Evolutionary conservation across 2,113 vertebrate genomes (phyloP).

Genomic region (Neogale vison): DNA sequence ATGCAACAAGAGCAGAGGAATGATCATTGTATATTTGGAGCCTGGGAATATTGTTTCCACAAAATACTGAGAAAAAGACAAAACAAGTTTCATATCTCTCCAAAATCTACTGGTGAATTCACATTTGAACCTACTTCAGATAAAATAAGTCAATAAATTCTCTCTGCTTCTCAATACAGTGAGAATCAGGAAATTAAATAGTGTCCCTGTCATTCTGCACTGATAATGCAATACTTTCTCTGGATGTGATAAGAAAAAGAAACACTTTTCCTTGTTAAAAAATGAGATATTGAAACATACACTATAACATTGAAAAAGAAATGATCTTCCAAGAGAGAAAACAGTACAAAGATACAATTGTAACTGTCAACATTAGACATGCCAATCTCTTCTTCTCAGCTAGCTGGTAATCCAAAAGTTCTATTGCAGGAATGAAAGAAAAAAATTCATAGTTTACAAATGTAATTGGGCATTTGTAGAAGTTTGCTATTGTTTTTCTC

Average conservation of each 20-base stretch:
- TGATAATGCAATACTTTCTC: constrained; percentile 10
- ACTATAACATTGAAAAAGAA: neutral
- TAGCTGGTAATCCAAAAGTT: constrained; percentile 13
- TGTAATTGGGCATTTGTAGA: neutral
- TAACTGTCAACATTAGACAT: neutral
- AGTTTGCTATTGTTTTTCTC: neutral
- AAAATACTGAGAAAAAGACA: neutral
- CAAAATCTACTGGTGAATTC: neutral
- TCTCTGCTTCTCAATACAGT: neutral
- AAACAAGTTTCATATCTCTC: neutral
- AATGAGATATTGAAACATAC: neutral
- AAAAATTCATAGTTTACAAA: neutral
- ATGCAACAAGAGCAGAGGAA: neutral
- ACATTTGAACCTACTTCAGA: neutral
- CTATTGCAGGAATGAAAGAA: neutral
- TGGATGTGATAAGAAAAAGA: neutral
- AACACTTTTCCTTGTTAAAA: neutral
- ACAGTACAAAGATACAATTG: neutral
- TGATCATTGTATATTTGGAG: neutral
- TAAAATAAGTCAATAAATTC: neutral
- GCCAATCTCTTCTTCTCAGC: neutral
- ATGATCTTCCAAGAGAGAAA: neutral
- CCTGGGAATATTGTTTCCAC: neutral
- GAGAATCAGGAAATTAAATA: constrained; percentile 13
- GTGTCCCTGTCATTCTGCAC: neutral